phyloP scores from a whole-genome alignment of 2,113 vertebrate species.

The Emydocephalus ijimae region DNA sequence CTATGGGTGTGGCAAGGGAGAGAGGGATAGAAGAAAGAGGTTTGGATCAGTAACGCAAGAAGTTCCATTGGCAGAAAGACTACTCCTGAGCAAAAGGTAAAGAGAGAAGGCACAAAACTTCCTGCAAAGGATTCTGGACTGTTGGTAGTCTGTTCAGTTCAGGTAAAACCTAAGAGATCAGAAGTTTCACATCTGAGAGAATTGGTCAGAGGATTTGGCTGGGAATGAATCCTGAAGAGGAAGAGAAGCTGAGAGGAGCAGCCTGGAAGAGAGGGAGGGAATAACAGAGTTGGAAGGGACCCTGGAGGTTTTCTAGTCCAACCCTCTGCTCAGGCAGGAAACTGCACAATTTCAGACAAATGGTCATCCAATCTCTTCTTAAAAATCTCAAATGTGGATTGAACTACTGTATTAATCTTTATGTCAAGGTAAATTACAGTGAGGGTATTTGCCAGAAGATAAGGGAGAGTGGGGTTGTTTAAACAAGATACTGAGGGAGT shows the following conservation, averaged over 20 bases:
- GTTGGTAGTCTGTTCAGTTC: not conserved
- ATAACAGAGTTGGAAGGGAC: not conserved
- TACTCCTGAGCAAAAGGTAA: not conserved
- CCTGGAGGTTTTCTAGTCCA: not conserved
- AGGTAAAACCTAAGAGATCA: not conserved
- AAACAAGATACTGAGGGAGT: not conserved
- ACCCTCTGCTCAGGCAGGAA: not conserved
- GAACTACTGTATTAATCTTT: not conserved
- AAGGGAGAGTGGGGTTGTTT: not conserved
- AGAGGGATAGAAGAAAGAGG: not conserved
- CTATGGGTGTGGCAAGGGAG: not conserved
- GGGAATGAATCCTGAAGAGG: not conserved
- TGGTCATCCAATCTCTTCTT: not conserved
- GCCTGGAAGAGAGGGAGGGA: not conserved
- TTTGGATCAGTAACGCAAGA: not conserved
- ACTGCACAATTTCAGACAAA: not conserved
- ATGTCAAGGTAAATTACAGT: not conserved
- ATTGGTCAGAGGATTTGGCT: not conserved
- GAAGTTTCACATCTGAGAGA: not conserved
- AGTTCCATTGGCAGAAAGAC: not conserved
- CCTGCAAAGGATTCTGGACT: not conserved
- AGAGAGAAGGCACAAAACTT: not conserved
- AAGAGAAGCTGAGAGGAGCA: not conserved
- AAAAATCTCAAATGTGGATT: not conserved
- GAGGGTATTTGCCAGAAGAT: not conserved